These are phyloP conservation scores for Drosophila setosimentum DNA, from an alignment of 2,888 invertebrate genomes.

Conservation along the genomic window DNA sequence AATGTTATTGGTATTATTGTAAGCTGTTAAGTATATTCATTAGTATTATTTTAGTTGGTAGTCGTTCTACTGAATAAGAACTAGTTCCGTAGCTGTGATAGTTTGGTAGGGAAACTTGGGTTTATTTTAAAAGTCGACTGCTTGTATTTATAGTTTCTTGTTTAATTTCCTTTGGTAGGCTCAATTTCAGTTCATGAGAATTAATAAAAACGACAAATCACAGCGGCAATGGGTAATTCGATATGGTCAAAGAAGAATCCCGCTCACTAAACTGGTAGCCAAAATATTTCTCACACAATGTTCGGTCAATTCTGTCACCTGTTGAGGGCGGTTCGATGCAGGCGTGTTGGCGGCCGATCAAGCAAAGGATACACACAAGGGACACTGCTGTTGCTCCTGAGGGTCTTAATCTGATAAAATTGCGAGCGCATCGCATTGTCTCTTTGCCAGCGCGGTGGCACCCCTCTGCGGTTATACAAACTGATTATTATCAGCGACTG, in stretches of 20 bases:
- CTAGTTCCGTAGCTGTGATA: constrained; percentile 24
- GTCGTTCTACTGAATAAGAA: constrained; percentile 4
- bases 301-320: constrained; percentile 65
- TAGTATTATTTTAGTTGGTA: constrained; percentile 28
- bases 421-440: constrained; percentile 67
- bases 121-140: constrained; percentile 19
- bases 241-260: constrained; percentile 60
- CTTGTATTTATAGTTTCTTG: constrained; percentile 6
- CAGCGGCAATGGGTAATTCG: constrained; percentile 72
- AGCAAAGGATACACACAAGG: constrained; percentile 49
- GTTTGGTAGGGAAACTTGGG: neutral
- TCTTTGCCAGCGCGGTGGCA: constrained; percentile 31
- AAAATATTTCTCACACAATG: constrained; percentile 74
- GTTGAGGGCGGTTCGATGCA: constrained; percentile 57
- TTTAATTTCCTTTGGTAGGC: constrained; percentile 27
- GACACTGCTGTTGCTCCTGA: constrained; percentile 38
- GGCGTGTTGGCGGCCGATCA: constrained; percentile 18
- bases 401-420: constrained; percentile 76
- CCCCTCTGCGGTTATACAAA: constrained; percentile 58
- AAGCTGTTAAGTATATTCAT: constrained; percentile 9
- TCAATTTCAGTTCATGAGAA: constrained; percentile 77
- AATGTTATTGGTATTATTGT: constrained; percentile 6
- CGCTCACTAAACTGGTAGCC: constrained; percentile 40
- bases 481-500: constrained; percentile 69
- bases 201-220: constrained; percentile 71